Evolutionary conservation across 2,113 vertebrate species (phyloP), one percentile per base, ranked within the genome.

Genomic region (Sorex araneus): DNA sequence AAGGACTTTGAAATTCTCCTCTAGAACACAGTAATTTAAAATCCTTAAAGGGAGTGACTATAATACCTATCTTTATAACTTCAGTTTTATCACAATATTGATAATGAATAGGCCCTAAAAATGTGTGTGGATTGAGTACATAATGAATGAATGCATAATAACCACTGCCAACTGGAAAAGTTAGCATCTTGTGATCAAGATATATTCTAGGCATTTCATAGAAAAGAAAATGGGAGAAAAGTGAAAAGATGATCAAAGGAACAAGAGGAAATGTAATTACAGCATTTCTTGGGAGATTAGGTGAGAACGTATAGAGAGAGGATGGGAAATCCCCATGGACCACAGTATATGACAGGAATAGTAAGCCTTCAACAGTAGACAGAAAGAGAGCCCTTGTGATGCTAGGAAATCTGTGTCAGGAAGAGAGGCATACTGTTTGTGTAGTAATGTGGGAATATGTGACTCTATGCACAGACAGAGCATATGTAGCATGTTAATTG

Each of bases 401-500:
- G 32, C 45, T 84, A 32, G 25, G 90, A 90, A 90, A 30, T 86
- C 76, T 79, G 57, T 6, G 0, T 28, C 18, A 54, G 47, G 45
- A 25, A 28, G 36, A 77, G 88, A 6, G 0, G 45, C 34, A 40
- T 7, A 10, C 0, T 0, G 28, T 23, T 1, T 5, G 11, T 36
- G 63, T 54, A 93, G 74, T 0, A 8, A 30, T 21, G 34, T 21
- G 15, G 23, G 36, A 50, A 94, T 30, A 34, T 60, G 21, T 8
- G 3, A 95, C 89, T 87, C 63, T 2, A 28, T 25, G 30, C 43
- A 60, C 25, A 70, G 60, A 34, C 74, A 78, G 47, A 94, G 34
- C 96, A 96, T 91, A 89, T 94, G 89, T 12, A 77, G 81, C 82
- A 85, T 83, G 91, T 76, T 94, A 94, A 96, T 88, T 93, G 76